These are phyloP conservation scores for Sanderia malayensis DNA, from an alignment of 30 jellyfish, hydroid and myxozoan species.

Conservation along the genomic window DNA sequence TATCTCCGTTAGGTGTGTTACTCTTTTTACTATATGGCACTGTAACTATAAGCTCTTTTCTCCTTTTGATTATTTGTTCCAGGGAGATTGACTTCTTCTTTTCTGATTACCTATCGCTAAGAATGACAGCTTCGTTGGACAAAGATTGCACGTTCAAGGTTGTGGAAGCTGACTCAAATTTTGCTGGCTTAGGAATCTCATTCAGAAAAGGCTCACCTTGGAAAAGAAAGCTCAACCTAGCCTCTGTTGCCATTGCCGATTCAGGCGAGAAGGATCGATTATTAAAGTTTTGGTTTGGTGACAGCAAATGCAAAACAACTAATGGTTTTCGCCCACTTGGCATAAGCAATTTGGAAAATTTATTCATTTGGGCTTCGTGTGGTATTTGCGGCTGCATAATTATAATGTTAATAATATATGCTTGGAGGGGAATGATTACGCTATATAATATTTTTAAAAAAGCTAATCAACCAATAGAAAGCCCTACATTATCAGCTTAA, in stretches of 20 bases:
- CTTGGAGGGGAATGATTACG: too few species aligned
- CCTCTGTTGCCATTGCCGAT: slow-evolving; percentile 1
- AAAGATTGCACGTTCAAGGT: slow-evolving; percentile 22
- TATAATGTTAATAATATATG: not conserved
- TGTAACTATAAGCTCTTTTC: not conserved
- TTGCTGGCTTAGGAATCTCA: slow-evolving; percentile 13
- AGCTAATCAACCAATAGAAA: too few species aligned
- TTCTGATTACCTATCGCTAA: slow-evolving; percentile 13
- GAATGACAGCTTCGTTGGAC: too few species aligned
- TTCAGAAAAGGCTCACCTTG: slow-evolving; percentile 39
- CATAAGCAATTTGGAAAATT: not conserved
- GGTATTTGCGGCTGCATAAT: not conserved
- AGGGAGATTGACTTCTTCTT: slow-evolving; percentile 28
- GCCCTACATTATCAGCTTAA: too few species aligned
- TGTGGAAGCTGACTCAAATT: slow-evolving; percentile 6
- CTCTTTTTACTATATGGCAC: too few species aligned
- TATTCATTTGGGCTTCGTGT: slow-evolving; percentile 4
- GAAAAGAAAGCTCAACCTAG: slow-evolving; percentile 21
- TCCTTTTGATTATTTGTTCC: not conserved
- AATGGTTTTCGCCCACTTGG: not conserved
- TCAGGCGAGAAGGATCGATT: slow-evolving; percentile 36
- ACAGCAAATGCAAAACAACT: not conserved
- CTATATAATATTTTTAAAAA: too few species aligned
- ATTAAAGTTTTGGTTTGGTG: slow-evolving; percentile 25
- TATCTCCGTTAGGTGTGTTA: too few species aligned